phyloP scores from a whole-genome alignment of 2,797 vertebrate species.

The Pristis pectinata region DNA sequence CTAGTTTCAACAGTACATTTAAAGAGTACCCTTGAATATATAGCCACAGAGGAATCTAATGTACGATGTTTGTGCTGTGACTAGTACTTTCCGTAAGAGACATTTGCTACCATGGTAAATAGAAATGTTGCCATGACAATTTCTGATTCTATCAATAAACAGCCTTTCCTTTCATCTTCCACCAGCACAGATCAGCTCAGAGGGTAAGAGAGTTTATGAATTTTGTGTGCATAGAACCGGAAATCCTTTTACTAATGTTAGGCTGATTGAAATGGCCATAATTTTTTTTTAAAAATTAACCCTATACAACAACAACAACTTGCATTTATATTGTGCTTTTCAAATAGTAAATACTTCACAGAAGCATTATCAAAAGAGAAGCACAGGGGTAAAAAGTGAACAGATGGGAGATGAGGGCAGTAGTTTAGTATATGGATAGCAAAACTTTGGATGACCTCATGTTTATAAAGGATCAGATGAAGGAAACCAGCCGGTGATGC shows the following conservation, averaged over 20 bases:
- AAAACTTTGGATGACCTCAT: too few relatives aligned
- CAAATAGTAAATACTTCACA: too few relatives aligned
- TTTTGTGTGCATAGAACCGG: neutral
- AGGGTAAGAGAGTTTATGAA: too few relatives aligned
- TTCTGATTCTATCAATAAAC: constrained; percentile 21
- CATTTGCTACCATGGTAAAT: constrained; percentile 4
- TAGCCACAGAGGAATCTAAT: neutral
- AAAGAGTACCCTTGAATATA: neutral
- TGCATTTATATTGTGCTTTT: too few relatives aligned
- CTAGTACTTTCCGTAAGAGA: neutral
- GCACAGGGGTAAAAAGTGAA: too few relatives aligned
- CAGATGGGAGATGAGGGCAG: too few relatives aligned
- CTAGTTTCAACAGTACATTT: neutral
- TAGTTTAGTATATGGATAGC: too few relatives aligned
- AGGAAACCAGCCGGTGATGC: too few relatives aligned
- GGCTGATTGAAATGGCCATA: neutral
- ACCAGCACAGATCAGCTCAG: neutral
- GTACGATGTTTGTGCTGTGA: neutral
- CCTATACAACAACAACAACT: neutral
- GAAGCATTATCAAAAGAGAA: too few relatives aligned
- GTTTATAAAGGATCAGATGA: too few relatives aligned
- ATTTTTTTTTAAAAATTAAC: neutral
- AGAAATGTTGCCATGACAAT: constrained; percentile 3
- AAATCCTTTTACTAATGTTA: neutral
- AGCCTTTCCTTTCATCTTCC: neutral